Base-by-base conservation (phyloP, 2,113 vertebrate genomes). In the Crypturellus undulatus region DNA sequence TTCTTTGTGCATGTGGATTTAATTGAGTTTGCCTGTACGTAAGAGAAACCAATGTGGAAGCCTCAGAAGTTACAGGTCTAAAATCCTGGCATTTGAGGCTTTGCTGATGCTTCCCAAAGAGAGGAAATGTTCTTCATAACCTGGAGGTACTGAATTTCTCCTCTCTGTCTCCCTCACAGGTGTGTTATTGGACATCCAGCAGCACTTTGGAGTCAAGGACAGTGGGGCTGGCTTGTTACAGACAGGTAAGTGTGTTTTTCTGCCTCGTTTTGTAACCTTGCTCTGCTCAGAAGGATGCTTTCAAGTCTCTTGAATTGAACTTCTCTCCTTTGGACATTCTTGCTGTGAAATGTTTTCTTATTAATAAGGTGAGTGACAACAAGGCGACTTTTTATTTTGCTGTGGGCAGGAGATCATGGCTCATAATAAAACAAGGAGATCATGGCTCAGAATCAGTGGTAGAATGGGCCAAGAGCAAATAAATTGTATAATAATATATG, bases 111-210 rank as follows among this genome's bases (percentile, higher is more conserved):
- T 12, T 75, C 38, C 17, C 12, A 2, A 3, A 25, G 89, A 18
- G 32, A 68, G 49, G 51, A 40, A 32, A 8, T 52, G 79, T 26
- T 92, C 73, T 42, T 58, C 60, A 51, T 42, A 63, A 64, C 42
- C 72, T 70, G 62, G 54, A 62, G 71, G 45, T 51, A 65, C 79
- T 94, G 75, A 96, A 19, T 42, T 62, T 69, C 5, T 89, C 79
- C 65, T 52, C 28, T 89, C 52, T 90, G 3, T 83, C 97, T 87
- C 62, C 73, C 79, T 87, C 76, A 59, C 96, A 99, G 99, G 99
- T 30, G 98, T 99, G 69, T 94, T 99, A 88, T 96, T 98, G 2
- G 99, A 99, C 83, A 98, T 99, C 94, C 99, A 99, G 98, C 97
- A 97, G 92, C 98, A 99, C 94, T 99, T 98, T 73, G 89, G 90